These are phyloP conservation scores for Pseudococcus longispinus DNA, from an alignment of 2,888 invertebrate genomes.

Conservation along the genomic window DNA sequence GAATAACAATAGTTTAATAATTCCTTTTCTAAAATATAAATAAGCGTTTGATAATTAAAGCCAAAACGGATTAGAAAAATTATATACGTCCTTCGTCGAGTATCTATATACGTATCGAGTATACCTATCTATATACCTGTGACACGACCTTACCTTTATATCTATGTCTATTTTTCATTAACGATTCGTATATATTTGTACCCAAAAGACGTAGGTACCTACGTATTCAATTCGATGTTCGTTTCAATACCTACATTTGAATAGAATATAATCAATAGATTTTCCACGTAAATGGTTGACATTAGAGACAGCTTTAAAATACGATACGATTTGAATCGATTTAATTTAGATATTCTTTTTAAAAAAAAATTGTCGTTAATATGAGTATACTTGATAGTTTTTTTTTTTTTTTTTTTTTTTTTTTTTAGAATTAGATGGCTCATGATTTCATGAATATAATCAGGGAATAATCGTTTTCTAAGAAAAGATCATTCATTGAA, in stretches of 20 bases:
- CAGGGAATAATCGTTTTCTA: no score
- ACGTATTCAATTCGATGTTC: neutral
- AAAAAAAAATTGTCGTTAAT: no score
- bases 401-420: no score
- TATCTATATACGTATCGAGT: neutral
- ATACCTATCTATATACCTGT: neutral
- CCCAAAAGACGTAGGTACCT: neutral
- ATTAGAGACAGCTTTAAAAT: neutral
- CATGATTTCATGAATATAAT: no score
- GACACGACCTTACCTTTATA: neutral
- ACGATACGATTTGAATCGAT: neutral
- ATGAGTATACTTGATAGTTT: no score
- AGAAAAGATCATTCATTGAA: no score
- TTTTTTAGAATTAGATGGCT: no score
- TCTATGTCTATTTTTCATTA: slow-evolving; percentile 11
- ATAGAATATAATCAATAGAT: neutral
- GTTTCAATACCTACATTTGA: neutral
- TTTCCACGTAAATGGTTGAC: neutral
- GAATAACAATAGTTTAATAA: slow-evolving; percentile 53
- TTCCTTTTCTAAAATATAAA: slow-evolving; percentile 54
- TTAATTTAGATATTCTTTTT: neutral
- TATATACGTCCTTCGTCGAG: slow-evolving; percentile 48
- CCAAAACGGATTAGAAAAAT: slow-evolving; percentile 49
- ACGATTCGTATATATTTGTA: neutral
- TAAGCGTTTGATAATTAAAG: slow-evolving; percentile 55